Conservation (phyloP, 2,113 vertebrate species). For the Zootoca vivipara region DNA sequence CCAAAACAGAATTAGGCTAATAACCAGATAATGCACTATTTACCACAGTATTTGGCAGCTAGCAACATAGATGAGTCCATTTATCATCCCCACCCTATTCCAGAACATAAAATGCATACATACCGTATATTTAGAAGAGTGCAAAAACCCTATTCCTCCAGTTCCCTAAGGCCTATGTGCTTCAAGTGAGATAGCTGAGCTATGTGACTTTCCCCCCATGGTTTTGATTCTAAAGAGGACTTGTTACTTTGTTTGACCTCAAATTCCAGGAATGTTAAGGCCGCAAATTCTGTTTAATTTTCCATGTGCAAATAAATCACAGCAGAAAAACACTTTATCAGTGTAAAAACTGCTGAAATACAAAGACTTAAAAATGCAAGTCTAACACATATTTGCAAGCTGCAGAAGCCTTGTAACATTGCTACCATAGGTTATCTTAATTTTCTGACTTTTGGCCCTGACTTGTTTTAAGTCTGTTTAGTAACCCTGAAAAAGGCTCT, state of each 20-base stretch:
- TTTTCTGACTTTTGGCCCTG: background rate
- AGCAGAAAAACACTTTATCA: background rate
- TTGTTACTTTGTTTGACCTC: background rate
- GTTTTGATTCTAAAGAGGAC: background rate
- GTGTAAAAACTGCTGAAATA: background rate
- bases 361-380: background rate
- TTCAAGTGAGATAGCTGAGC: background rate
- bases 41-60: background rate
- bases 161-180: background rate
- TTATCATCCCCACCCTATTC: too few species aligned
- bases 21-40: background rate
- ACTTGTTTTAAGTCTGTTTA: background rate
- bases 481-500: background rate
- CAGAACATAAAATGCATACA: background rate
- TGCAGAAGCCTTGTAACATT: conserved; percentile 2
- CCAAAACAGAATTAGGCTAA: background rate
- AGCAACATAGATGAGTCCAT: background rate
- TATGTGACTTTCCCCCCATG: background rate
- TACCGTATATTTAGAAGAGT: background rate
- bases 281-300: rapidly evolving
- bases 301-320: background rate
- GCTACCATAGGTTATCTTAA: background rate
- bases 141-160: background rate
- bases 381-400: background rate
- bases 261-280: background rate